phyloP scores from a whole-genome alignment of 2,113 vertebrate species.

The Silurus meridionalis region DNA sequence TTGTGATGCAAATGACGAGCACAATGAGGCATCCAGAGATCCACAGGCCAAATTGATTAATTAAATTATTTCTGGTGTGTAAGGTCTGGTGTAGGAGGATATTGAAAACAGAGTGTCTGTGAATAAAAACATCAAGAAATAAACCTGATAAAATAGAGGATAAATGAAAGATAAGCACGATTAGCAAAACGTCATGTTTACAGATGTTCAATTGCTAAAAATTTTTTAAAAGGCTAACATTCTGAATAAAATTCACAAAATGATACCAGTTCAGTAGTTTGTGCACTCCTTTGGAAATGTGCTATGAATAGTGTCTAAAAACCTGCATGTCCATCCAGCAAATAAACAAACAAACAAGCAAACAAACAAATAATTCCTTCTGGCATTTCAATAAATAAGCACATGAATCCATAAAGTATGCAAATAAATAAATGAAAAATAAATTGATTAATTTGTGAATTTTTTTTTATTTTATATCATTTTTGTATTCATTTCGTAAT shows the following conservation, averaged over 20 bases:
- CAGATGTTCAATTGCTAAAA: neutral
- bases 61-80: slow-evolving; percentile 61
- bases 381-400: too few species aligned
- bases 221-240: too few species aligned
- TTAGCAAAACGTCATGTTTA: neutral
- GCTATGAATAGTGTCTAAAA: neutral
- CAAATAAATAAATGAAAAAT: too few species aligned
- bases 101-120: neutral
- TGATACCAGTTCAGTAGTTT: neutral
- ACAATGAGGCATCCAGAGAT: slow-evolving; percentile 62
- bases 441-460: too few species aligned
- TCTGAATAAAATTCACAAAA: neutral
- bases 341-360: neutral
- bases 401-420: too few species aligned
- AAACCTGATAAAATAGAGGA: too few species aligned
- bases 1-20: slow-evolving; percentile 68
- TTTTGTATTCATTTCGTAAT: too few species aligned
- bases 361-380: too few species aligned
- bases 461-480: too few species aligned
- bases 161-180: neutral
- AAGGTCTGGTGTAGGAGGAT: neutral
- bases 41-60: slow-evolving; percentile 64
- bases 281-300: neutral
- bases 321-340: neutral
- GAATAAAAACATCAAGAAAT: neutral